Conservation (phyloP, 2,797 vertebrate species). For the Alca torda region DNA sequence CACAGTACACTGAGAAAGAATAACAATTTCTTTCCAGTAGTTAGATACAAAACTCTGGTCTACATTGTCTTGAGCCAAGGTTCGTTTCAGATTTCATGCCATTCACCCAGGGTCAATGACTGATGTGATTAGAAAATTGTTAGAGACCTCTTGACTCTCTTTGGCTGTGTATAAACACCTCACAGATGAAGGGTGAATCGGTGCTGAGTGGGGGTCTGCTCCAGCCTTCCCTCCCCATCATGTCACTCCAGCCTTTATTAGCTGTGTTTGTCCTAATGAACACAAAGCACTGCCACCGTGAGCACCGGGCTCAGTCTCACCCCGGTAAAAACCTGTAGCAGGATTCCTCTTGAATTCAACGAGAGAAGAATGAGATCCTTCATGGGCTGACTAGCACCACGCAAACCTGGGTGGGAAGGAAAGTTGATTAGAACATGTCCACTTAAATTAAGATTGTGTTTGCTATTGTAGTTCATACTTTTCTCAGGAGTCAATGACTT, state of each 20-base stretch:
- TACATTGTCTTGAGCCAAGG: background rate
- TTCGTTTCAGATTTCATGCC: background rate
- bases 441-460: background rate
- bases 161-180: background rate
- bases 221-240: background rate
- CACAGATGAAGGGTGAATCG: background rate
- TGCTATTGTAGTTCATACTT: background rate
- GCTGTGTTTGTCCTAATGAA: background rate
- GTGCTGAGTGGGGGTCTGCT: background rate
- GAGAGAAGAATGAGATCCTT: background rate
- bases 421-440: background rate
- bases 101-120: background rate
- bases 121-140: background rate
- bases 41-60: background rate
- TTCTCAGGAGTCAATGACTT: background rate
- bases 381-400: background rate
- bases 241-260: background rate
- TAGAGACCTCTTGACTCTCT: background rate
- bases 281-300: background rate
- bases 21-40: background rate
- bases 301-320: background rate
- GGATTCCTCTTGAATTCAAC: background rate
- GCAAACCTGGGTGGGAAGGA: background rate
- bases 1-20: background rate
- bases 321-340: background rate